Percentiles rank a stretch among this genome's conserved stretches.
phyloP scores from a whole-genome alignment of 2,797 vertebrate genomes.

The Etheostoma perlongum region DNA sequence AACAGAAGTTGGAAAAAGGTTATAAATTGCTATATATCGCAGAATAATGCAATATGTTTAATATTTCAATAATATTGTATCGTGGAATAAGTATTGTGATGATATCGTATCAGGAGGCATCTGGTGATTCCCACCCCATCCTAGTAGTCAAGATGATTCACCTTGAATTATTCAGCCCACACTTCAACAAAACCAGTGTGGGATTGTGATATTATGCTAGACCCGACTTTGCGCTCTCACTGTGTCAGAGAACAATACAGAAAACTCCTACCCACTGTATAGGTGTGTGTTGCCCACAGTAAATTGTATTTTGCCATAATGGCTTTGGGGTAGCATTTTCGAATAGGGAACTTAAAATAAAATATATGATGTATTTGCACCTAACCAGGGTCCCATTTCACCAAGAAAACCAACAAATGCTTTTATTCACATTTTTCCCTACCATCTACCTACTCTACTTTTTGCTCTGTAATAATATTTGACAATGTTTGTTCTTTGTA shows the following conservation, averaged over 20 bases:
- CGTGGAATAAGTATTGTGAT: too few relatives aligned
- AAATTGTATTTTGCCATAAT: conserved; percentile 1
- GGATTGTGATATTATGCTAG: not conserved
- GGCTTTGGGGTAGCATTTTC: conserved; percentile 4
- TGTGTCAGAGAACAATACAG: not conserved
- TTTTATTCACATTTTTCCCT: conserved; percentile 4
- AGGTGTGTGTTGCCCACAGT: not conserved
- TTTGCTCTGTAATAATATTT: conserved; percentile 39
- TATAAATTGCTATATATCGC: too few relatives aligned
- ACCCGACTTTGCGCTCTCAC: not conserved
- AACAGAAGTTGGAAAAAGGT: too few relatives aligned
- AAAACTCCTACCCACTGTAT: not conserved
- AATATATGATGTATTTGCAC: not conserved
- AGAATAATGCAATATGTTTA: too few relatives aligned
- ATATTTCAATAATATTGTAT: too few relatives aligned
- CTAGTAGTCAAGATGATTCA: conserved; percentile 31
- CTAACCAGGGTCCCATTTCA: not conserved
- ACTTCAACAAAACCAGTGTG: conserved; percentile 1
- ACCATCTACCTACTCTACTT: conserved; percentile 2
- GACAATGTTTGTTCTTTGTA: conserved; percentile 63
- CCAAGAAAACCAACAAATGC: conserved; percentile 8
- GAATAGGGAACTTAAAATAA: not conserved
- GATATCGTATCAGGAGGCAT: too few relatives aligned
- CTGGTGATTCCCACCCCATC: too few relatives aligned
- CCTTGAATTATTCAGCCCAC: conserved; percentile 48